A percentile compares a stretch with the other conserved stretches of the same genome.
phyloP scores from a whole-genome alignment of 2,113 vertebrate genomes.

The Aleadryas rufinucha region DNA sequence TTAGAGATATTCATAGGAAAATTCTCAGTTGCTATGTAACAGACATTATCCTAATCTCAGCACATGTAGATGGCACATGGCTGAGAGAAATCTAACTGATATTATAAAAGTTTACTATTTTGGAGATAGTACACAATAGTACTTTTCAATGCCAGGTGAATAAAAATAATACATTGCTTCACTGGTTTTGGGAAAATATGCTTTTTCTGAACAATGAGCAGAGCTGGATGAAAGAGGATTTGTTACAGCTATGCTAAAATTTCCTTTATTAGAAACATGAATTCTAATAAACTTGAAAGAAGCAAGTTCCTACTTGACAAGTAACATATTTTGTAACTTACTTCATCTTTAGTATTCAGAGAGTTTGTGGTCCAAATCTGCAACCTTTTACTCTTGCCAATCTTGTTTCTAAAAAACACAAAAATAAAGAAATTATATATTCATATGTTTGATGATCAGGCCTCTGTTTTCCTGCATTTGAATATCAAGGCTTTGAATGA shows the following conservation, averaged over 20 bases:
- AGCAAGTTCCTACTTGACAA: neutral
- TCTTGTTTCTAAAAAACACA: neutral
- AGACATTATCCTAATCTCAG: neutral
- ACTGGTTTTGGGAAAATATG: neutral
- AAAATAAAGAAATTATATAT: no score
- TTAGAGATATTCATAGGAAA: neutral
- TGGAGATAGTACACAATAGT: neutral
- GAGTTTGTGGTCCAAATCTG: neutral
- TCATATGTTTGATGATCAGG: neutral
- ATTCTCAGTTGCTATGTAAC: neutral
- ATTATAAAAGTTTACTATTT: neutral
- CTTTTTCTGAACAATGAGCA: neutral
- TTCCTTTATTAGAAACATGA: neutral
- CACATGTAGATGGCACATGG: neutral
- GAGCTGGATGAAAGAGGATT: neutral
- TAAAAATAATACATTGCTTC: neutral
- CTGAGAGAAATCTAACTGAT: neutral
- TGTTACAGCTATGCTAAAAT: neutral
- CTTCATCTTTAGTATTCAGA: neutral
- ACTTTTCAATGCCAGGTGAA: neutral
- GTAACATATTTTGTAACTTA: neutral
- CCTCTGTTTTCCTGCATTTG: neutral
- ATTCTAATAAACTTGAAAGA: neutral
- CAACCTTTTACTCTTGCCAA: neutral
- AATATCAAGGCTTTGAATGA: neutral